Evolutionary conservation across 2,888 invertebrate species (phyloP).

Genomic region (Noctua pronuba): DNA sequence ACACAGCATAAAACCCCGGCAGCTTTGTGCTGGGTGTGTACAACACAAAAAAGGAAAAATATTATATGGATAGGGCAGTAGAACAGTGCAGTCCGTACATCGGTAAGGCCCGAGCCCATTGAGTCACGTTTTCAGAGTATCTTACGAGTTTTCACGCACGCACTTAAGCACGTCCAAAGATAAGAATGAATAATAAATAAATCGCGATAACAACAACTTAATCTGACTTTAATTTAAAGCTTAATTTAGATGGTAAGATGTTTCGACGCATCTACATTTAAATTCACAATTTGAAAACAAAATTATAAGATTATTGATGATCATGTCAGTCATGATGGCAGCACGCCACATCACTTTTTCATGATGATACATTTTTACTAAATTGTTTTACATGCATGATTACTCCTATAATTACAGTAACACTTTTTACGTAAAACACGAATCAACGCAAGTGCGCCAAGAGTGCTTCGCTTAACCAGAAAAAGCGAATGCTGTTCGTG

Average conservation of each 20-base stretch:
- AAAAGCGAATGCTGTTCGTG: conserved; percentile 43
- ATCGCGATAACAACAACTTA: conserved; percentile 8
- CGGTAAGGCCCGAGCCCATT: conserved; percentile 40
- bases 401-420: conserved; percentile 36
- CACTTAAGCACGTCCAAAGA: conserved; percentile 61
- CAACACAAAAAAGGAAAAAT: conserved; percentile 69
- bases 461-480: conserved; percentile 22
- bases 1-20: conserved; percentile 31
- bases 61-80: conserved; percentile 53
- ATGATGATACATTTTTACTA: conserved; percentile 42
- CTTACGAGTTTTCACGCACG: conserved; percentile 60
- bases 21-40: conserved; percentile 63
- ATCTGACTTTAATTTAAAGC: conserved; percentile 16
- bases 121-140: conserved; percentile 61
- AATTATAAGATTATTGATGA: conserved; percentile 20
- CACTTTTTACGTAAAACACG: conserved; percentile 47
- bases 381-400: conserved; percentile 56
- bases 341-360: conserved; percentile 45
- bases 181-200: conserved; percentile 53
- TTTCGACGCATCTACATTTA: conserved; percentile 1
- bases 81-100: conserved; percentile 15
- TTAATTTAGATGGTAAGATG: background rate
- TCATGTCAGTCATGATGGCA: conserved; percentile 5
- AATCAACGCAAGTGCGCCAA: conserved; percentile 24
- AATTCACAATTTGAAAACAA: conserved; percentile 21